Evolutionary conservation across 1,140 invertebrate species (phyloP).

Genomic region (Drosophila biarmipes): DNA sequence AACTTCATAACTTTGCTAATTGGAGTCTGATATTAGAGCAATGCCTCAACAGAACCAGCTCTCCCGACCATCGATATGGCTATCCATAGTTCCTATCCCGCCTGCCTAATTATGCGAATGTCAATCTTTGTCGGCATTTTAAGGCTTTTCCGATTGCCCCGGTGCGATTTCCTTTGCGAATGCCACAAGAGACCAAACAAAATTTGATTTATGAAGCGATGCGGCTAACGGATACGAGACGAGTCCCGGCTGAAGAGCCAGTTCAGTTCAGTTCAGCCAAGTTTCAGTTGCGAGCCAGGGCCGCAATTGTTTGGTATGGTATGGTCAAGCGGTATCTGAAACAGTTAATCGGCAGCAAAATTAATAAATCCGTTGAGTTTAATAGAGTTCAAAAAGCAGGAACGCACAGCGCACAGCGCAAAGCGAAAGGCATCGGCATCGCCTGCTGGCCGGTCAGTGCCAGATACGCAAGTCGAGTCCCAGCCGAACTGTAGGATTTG

Average conservation of each 20-base stretch:
- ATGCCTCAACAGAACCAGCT: conserved; percentile 27
- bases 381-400: conserved; percentile 79
- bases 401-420: conserved; percentile 43
- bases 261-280: background rate
- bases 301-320: conserved; percentile 31
- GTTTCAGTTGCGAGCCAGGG: conserved; percentile 13
- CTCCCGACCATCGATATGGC: conserved; percentile 1
- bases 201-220: conserved; percentile 76
- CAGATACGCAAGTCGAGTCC: conserved; percentile 60
- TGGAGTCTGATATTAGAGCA: conserved; percentile 54
- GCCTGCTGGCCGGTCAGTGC: conserved; percentile 36
- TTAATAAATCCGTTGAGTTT: conserved; percentile 82
- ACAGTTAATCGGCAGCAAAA: conserved; percentile 81
- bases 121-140: conserved; percentile 53
- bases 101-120: conserved; percentile 54
- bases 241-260: conserved; percentile 13
- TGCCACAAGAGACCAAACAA: conserved; percentile 47
- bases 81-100: background rate
- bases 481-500: conserved; percentile 23
- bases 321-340: conserved; percentile 75
- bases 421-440: conserved; percentile 38
- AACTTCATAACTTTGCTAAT: no score
- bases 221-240: conserved; percentile 65
- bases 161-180: conserved; percentile 42
- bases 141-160: conserved; percentile 34